Conservation (phyloP, 2,113 vertebrate genomes). For the Ceratotherium simum region DNA sequence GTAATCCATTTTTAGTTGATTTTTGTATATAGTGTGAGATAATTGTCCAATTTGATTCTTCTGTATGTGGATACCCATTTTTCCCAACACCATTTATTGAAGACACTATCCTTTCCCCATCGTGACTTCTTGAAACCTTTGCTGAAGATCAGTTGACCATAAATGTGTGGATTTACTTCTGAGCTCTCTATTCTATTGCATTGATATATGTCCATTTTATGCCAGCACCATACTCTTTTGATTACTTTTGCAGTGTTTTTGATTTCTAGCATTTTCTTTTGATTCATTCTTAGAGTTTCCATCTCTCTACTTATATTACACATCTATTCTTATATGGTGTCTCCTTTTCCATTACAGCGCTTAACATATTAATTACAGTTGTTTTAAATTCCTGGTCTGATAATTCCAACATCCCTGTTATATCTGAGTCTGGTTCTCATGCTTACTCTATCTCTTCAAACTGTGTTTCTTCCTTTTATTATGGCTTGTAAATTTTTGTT, state of each 20-base stretch:
- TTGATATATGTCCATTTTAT: not conserved
- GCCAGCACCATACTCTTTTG: not conserved
- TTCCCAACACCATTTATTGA: not conserved
- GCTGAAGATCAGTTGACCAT: not conserved
- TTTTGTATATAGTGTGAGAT: not conserved
- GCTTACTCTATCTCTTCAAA: not conserved
- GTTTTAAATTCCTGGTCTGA: not conserved
- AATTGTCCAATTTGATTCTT: not conserved
- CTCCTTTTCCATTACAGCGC: not conserved
- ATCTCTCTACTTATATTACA: not conserved
- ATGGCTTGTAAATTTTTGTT: not conserved
- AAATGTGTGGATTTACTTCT: not conserved
- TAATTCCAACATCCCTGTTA: not conserved
- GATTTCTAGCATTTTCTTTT: not conserved
- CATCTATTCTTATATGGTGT: not conserved
- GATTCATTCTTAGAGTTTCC: not conserved
- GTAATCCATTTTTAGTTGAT: not conserved
- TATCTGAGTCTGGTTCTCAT: not conserved
- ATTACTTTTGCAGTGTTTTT: not conserved
- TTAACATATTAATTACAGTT: not conserved
- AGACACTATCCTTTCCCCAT: not conserved
- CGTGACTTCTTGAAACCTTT: not conserved
- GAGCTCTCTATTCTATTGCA: not conserved
- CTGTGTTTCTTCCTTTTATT: not conserved
- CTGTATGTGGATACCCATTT: not conserved